Conservation (phyloP, 2,797 vertebrate genomes). For the Vireo griseus region DNA sequence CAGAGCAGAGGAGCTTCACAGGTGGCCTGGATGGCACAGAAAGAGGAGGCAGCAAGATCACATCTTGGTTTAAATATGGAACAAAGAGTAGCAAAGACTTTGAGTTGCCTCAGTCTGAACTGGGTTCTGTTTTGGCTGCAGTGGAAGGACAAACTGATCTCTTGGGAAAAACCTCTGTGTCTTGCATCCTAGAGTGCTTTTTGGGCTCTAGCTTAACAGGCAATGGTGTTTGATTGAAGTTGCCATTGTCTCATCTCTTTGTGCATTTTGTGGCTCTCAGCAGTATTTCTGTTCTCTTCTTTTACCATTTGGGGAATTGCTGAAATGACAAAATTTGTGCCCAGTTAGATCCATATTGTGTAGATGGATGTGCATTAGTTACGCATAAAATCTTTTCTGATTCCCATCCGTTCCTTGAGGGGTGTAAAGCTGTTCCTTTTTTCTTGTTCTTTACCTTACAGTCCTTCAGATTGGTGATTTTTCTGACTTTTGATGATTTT, state of each 20-base stretch:
- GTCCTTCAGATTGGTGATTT: neutral
- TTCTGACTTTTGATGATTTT: neutral
- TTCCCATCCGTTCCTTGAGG: neutral
- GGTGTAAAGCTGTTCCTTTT: neutral
- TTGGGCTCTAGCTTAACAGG: neutral
- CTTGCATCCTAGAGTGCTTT: neutral
- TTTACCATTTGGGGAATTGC: neutral
- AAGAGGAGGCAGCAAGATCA: neutral
- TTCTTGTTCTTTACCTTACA: neutral
- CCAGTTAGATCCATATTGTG: neutral
- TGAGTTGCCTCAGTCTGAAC: neutral
- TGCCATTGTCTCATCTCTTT: neutral
- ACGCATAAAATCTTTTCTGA: fast-evolving
- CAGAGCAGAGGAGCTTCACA: neutral
- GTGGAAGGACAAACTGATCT: neutral
- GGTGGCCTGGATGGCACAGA: fast-evolving
- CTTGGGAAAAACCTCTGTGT: neutral
- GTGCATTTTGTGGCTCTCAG: neutral
- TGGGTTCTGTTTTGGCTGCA: neutral
- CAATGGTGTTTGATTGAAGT: neutral
- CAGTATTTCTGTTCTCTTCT: neutral
- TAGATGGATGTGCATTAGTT: neutral
- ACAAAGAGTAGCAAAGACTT: neutral
- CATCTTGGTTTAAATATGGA: neutral
- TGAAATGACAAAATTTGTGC: neutral